These are phyloP conservation scores for Anodontia alba DNA, from an alignment of 2,888 invertebrate species.

Conservation along the genomic window DNA sequence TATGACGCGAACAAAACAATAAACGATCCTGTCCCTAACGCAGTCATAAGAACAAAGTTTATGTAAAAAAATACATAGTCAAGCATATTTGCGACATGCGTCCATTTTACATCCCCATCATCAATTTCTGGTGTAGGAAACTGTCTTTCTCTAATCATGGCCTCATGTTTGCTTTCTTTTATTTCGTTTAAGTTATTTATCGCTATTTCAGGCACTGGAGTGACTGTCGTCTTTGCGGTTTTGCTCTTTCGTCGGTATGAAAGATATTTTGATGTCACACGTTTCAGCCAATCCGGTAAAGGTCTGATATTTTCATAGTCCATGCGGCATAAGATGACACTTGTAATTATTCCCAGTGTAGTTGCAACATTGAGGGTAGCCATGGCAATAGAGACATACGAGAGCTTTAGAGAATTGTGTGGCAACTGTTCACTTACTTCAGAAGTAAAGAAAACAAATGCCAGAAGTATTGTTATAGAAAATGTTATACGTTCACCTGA, in stretches of 20 bases:
- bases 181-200: too few species aligned
- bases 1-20: too few species aligned
- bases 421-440: background rate
- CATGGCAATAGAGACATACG: background rate
- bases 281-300: background rate
- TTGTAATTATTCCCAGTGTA: background rate
- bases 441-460: slow-evolving; percentile 6
- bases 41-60: background rate
- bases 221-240: background rate
- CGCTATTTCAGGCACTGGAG: background rate
- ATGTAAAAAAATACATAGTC: slow-evolving; percentile 1
- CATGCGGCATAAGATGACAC: background rate
- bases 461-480: background rate
- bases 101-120: background rate
- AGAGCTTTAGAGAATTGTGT: background rate
- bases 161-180: too few species aligned
- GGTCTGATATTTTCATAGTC: background rate
- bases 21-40: background rate
- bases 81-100: slow-evolving; percentile 3
- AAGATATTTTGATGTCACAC: background rate
- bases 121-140: too few species aligned
- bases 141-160: too few species aligned
- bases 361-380: background rate
- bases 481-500: slow-evolving; percentile 1
- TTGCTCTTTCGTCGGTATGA: background rate